Conservation (phyloP, 2,888 invertebrate species). For the Cephus sareptanus region DNA sequence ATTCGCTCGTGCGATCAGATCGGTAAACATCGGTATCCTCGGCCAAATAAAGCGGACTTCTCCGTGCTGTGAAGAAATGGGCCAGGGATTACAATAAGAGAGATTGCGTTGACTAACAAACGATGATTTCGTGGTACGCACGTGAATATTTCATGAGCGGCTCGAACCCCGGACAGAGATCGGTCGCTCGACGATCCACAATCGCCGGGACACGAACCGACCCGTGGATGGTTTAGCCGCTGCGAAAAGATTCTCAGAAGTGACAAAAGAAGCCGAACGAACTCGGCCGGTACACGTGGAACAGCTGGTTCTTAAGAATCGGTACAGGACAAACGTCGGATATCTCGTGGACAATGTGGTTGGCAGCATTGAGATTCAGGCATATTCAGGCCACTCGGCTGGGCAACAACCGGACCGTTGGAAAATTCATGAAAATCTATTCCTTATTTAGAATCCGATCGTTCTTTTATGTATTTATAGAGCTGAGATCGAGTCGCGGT, state of each 20-base stretch:
- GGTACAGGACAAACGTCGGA: neutral
- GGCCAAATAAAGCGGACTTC: constrained; percentile 24
- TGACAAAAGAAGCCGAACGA: neutral
- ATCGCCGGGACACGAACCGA: neutral
- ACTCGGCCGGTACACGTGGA: neutral
- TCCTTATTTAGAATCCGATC: constrained; percentile 11
- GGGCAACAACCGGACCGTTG: constrained; percentile 26
- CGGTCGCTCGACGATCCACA: neutral
- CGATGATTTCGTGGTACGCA: constrained; percentile 33
- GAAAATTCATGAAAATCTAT: constrained; percentile 53
- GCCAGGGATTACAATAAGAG: constrained; percentile 34
- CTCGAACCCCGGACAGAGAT: neutral
- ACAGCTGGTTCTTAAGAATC: neutral
- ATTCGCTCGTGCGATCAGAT: neutral
- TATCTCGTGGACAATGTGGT: neutral
- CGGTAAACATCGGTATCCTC: constrained; percentile 8
- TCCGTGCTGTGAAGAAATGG: constrained; percentile 32
- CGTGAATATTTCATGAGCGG: constrained; percentile 59
- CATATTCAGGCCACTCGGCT: constrained; percentile 25
- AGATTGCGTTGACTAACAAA: constrained; percentile 27
- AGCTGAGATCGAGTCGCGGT: neutral
- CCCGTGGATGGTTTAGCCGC: neutral
- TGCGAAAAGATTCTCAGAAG: neutral
- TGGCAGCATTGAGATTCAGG: neutral
- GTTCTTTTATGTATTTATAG: neutral